Conservation (phyloP, 2,113 vertebrate species). For the Sander vitreus region DNA sequence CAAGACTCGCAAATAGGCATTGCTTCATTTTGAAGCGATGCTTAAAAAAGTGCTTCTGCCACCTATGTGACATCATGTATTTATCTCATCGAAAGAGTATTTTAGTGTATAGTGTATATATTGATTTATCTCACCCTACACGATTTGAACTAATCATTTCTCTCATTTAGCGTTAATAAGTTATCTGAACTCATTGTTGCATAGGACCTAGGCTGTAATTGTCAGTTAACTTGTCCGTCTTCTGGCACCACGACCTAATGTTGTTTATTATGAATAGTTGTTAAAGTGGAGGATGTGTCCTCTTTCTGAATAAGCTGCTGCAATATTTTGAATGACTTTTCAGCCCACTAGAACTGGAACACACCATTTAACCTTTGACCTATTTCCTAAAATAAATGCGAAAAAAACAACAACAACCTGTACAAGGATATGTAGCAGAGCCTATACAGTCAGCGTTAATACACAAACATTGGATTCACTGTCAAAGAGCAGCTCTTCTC, state of each 20-base stretch:
- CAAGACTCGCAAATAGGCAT: neutral
- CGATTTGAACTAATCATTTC: neutral
- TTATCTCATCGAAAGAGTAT: neutral
- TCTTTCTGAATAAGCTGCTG: neutral
- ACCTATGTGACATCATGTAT: neutral
- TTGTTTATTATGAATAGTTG: neutral
- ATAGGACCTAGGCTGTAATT: neutral
- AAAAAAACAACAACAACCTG: neutral
- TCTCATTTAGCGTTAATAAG: neutral
- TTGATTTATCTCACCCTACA: neutral
- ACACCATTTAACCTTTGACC: neutral
- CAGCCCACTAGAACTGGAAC: neutral
- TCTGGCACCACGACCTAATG: neutral
- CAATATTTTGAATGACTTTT: neutral
- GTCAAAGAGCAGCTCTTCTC: neutral
- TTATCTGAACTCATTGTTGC: neutral
- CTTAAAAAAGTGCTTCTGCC: neutral
- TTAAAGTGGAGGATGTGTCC: neutral
- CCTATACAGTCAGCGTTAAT: neutral
- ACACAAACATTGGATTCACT: neutral
- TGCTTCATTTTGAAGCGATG: neutral
- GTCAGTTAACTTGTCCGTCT: neutral
- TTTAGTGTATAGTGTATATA: neutral
- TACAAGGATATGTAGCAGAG: neutral
- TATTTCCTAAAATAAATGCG: neutral